A percentile compares a stretch with the other conserved stretches of the same genome.
Conservation (phyloP, 2,113 vertebrate species). For the Brachypodius melanocephalos region DNA sequence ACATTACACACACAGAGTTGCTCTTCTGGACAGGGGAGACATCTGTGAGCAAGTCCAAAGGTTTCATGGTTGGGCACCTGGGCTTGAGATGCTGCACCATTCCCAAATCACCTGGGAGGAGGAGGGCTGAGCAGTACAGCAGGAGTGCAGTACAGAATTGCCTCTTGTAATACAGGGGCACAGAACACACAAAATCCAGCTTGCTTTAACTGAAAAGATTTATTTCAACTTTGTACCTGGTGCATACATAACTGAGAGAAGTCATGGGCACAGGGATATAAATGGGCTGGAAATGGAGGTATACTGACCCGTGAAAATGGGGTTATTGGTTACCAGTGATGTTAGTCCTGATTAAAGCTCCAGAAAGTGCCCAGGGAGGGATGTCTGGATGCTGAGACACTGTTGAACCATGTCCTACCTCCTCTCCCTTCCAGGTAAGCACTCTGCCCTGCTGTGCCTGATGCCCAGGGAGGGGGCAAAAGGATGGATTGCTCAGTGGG, state of each 20-base stretch:
- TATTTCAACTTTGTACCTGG: neutral
- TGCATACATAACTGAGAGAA: neutral
- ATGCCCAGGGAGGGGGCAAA: neutral
- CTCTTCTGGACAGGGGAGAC: neutral
- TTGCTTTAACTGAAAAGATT: neutral
- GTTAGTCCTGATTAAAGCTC: neutral
- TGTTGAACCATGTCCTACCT: too few species aligned
- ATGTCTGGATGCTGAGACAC: neutral
- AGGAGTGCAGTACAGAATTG: neutral
- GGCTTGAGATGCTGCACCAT: neutral
- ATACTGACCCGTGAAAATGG: neutral
- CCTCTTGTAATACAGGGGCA: neutral
- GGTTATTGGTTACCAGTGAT: neutral
- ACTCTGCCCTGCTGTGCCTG: neutral
- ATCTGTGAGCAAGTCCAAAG: neutral
- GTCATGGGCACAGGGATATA: neutral
- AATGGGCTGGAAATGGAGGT: neutral
- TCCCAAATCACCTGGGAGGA: neutral
- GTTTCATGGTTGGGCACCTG: neutral
- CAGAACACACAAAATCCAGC: neutral
- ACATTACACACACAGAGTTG: neutral
- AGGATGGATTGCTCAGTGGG: neutral
- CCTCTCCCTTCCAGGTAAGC: neutral
- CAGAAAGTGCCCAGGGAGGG: neutral
- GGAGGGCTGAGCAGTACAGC: neutral